Evolutionary conservation across 2,113 vertebrate genomes (phyloP).

Genomic region (Anser cygnoides): DNA sequence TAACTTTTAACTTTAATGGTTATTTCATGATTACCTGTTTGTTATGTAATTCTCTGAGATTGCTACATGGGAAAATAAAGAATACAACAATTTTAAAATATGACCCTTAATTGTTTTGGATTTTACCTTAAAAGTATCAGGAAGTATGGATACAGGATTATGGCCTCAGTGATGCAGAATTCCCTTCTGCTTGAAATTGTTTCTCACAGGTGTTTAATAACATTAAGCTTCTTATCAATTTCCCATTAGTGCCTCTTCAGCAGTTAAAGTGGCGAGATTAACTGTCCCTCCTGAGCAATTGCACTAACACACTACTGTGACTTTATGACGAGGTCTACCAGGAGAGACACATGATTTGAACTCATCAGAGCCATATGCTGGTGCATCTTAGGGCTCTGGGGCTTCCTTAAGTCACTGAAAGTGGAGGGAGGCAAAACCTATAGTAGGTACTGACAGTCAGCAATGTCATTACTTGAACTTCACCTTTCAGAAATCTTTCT

Average conservation of each 20-base stretch:
- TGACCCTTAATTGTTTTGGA: background rate
- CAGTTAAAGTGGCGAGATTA: background rate
- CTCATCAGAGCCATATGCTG: background rate
- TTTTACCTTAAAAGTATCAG: background rate
- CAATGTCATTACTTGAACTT: accelerated
- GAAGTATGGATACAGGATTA: background rate
- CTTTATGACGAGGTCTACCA: accelerated
- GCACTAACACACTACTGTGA: background rate
- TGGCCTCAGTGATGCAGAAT: background rate
- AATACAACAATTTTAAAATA: background rate
- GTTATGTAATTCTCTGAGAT: background rate
- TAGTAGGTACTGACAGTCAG: background rate
- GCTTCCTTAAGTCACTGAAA: background rate
- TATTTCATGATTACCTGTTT: background rate
- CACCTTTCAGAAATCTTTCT: background rate
- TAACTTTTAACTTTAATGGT: background rate
- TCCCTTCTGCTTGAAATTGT: background rate
- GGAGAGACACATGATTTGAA: background rate
- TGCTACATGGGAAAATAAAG: background rate
- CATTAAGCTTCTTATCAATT: conserved; percentile 15
- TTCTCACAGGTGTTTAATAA: conserved; percentile 33
- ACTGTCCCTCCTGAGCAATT: background rate
- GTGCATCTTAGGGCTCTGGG: background rate
- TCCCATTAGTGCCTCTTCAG: background rate
- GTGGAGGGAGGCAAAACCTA: accelerated